Base-by-base conservation (phyloP, 2,113 vertebrate genomes). In the Bostrychus sinensis region DNA sequence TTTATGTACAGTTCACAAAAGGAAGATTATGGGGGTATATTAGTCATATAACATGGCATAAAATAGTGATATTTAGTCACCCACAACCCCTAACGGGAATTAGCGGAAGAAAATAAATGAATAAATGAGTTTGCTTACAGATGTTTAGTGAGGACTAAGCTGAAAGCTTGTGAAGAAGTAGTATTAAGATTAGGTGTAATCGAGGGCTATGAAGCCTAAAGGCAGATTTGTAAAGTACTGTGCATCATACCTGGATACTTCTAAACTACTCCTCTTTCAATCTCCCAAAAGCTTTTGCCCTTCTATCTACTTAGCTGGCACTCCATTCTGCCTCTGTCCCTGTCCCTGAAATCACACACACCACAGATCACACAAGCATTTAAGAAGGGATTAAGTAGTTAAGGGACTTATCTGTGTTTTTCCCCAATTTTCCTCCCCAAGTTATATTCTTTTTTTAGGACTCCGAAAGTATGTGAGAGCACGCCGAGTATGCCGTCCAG, bases 371-470 rank as follows among this genome's bases (percentile, higher is more conserved):
- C 56, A 62, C 83, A 79, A 81, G 71, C 78, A 55, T 81, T 87
- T 86, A 85, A 85, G 70, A 86, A 65, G 63, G 77, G 82, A 91
- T 91, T 90, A 85, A 67, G 56, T 69, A 58, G 82, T 84, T 81
- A 82, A 80, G 39, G 57, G 80, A 82, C 20, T 89, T 82, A 76
- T 75, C 39, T 43, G 12, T 78, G 64, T 55, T 83, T 84, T 85
- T 61, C 53, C 58, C 70, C 50, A 80, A 80, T 83, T 84, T 84
- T 67, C 43, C 48, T 12, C 72, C 46, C 51, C 13, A 62, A 89
- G 86, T 81, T 9, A 62, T 75, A 72, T 75, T 77, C 45, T 34
- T 30, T 69, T 75, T 75, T 41, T 7, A 62, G 13, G 64, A 55
- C 12, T 2, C 23, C 20, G 50, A 41, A 34, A 41, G 51, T 71